Base-by-base conservation (phyloP, 2,113 vertebrate species). In the Ptilorrhoa leucosticta region DNA sequence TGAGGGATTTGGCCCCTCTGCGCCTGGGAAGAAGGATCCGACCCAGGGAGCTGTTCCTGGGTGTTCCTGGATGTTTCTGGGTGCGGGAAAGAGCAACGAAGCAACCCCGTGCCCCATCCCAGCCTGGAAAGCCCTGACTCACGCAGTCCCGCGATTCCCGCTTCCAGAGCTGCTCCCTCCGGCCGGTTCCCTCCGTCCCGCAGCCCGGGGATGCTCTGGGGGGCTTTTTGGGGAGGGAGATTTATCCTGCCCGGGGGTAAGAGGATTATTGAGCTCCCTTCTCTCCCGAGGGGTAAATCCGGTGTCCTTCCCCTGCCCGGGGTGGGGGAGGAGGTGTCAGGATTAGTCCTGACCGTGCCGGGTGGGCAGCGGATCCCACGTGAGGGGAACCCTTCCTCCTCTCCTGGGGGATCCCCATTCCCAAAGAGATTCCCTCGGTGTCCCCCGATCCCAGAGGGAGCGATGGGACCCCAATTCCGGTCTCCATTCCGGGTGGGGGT, bases 251-350 rank as follows among this genome's bases (percentile, higher is more conserved):
- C 75, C 27, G 8, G 60, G 56, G 45, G n/a, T 96, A 97, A 97
- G 96, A 90, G 93, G 99, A 99, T 99, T 99, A 99, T 57, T 99
- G 98, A 98, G 18, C 94, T 71, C 6, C 89, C 93, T 94, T 94
- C 97, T 94, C 89, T 37, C 68, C 56, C 35, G 19, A 23, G 20
- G 81, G 86, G 80, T 89, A 65, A 65, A 97, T 98, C 97, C 81
- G 10, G 28, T 87, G 94, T 92, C 90, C 94, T 89, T 45, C 81
- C 51, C 70, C 9, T 1, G 40, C 56, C 92, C 92, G 19, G 24
- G 15, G n/a, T n/a, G 7, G 65, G 30, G 61, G 35, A 58, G 30
- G 37, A 70, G 76, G 58, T 7, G 31, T 27, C 35, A 7, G 81
- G 86, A 94, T 93, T 92, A 91, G 39, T 2, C 33, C 48, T 2